These are phyloP conservation scores for Alca torda DNA, from an alignment of 2,797 vertebrate species.

Conservation along the genomic window DNA sequence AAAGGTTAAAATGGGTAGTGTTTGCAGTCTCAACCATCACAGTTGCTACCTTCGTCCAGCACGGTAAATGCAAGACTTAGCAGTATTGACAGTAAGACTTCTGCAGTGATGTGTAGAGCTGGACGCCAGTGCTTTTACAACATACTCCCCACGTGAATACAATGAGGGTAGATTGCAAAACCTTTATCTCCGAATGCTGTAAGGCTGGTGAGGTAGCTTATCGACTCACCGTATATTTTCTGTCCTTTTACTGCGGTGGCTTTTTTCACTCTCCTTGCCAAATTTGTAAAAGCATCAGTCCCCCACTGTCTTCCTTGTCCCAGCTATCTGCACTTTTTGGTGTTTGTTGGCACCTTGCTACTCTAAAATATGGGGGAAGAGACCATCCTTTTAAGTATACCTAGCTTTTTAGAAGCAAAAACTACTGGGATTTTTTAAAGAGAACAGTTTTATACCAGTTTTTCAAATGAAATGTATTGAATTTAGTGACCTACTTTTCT, in stretches of 20 bases:
- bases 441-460: not conserved
- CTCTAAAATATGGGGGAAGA: not conserved
- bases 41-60: not conserved
- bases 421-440: not conserved
- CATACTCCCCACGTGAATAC: not conserved
- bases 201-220: not conserved
- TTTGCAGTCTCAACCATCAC: not conserved
- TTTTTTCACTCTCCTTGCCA: conserved; percentile 8
- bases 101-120: not conserved
- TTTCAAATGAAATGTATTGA: not conserved
- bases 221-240: not conserved
- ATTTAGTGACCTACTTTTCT: not conserved
- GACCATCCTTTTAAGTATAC: not conserved
- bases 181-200: not conserved
- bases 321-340: not conserved
- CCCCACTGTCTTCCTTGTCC: not conserved
- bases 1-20: not conserved
- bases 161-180: not conserved
- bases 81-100: not conserved
- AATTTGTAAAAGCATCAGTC: not conserved
- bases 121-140: not conserved
- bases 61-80: not conserved
- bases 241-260: not conserved
- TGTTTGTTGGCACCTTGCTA: not conserved
- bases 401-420: not conserved